A percentile compares a stretch with the other conserved stretches of the same genome.
Evolutionary conservation across 2,888 invertebrate species (phyloP).

Genomic region (Pachliopta kotzebuea): DNA sequence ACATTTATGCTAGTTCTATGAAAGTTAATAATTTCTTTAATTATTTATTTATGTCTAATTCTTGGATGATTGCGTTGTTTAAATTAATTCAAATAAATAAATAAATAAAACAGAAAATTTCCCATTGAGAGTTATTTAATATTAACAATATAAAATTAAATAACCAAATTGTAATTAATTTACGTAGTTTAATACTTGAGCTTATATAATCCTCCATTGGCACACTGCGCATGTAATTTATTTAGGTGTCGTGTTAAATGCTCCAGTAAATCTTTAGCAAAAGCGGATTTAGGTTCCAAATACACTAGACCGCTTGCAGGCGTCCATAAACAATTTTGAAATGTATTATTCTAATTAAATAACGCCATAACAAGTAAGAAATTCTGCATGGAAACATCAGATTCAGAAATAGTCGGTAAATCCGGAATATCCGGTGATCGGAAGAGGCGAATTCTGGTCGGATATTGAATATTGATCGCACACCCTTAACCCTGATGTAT

Average conservation of each 20-base stretch:
- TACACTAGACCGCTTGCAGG: slow-evolving; percentile 16
- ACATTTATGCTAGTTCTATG: too few relatives aligned
- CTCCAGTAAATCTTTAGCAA: slow-evolving; percentile 31
- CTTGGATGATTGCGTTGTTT: too few relatives aligned
- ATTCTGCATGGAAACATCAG: slow-evolving; percentile 45
- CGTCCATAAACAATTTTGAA: slow-evolving; percentile 24
- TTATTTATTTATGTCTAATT: too few relatives aligned
- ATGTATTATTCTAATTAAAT: slow-evolving; percentile 31
- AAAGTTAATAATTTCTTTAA: too few relatives aligned
- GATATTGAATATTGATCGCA: slow-evolving; percentile 80
- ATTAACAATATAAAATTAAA: not conserved
- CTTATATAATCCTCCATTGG: slow-evolving; percentile 24
- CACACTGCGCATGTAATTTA: slow-evolving; percentile 29
- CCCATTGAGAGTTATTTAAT: not conserved
- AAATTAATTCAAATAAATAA: not conserved
- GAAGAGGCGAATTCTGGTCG: slow-evolving; percentile 75
- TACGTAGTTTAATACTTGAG: slow-evolving; percentile 15
- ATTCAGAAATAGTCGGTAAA: slow-evolving; percentile 47
- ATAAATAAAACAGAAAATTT: not conserved
- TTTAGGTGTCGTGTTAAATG: slow-evolving; percentile 31
- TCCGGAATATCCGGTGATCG: slow-evolving; percentile 64
- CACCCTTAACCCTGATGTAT: slow-evolving; percentile 77
- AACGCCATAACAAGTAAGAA: slow-evolving; percentile 26
- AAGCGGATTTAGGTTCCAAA: slow-evolving; percentile 18
- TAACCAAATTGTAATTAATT: slow-evolving; percentile 5